Evolutionary conservation across 2,797 vertebrate species (phyloP).

Genomic region (Chromobotia macracanthus): DNA sequence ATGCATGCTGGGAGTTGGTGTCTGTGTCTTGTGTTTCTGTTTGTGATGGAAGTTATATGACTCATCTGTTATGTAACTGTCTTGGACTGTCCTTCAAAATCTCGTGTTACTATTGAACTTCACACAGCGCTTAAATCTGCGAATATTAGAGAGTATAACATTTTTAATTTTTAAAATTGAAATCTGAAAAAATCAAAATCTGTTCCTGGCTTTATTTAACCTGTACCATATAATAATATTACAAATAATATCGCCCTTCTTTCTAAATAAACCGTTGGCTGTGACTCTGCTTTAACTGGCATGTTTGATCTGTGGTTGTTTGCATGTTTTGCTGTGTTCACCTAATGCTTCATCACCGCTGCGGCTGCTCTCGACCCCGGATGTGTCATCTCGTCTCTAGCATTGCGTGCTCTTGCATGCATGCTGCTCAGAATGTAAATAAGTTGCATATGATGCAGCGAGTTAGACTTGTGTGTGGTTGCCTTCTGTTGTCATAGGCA

Average conservation of each 20-base stretch:
- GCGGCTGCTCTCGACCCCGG: slow-evolving; percentile 23
- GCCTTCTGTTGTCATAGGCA: slow-evolving; percentile 53
- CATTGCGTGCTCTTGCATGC: slow-evolving; percentile 63
- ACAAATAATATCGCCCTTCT: not conserved
- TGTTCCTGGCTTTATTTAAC: slow-evolving; percentile 23
- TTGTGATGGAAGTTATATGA: slow-evolving; percentile 64
- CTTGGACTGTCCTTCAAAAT: slow-evolving; percentile 47
- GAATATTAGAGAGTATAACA: slow-evolving; percentile 10
- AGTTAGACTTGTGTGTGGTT: slow-evolving; percentile 42
- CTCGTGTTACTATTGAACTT: slow-evolving; percentile 12
- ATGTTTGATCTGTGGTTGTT: slow-evolving; percentile 30
- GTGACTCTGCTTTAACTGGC: slow-evolving; percentile 38
- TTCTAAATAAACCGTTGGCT: slow-evolving; percentile 36
- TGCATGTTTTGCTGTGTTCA: slow-evolving; percentile 52
- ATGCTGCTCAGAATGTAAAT: slow-evolving; percentile 59
- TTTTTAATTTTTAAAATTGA: not conserved
- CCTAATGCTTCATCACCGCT: slow-evolving; percentile 1
- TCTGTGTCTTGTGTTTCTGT: slow-evolving; percentile 52
- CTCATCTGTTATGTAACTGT: slow-evolving; percentile 49
- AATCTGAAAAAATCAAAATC: not conserved
- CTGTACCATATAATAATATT: not conserved
- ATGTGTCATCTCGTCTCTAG: slow-evolving; percentile 15
- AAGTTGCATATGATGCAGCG: slow-evolving; percentile 53
- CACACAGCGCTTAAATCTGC: slow-evolving; percentile 18
- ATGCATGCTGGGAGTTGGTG: slow-evolving; percentile 65